Conservation (phyloP, 2,888 invertebrate species). For the Gastrophysa polygoni region DNA sequence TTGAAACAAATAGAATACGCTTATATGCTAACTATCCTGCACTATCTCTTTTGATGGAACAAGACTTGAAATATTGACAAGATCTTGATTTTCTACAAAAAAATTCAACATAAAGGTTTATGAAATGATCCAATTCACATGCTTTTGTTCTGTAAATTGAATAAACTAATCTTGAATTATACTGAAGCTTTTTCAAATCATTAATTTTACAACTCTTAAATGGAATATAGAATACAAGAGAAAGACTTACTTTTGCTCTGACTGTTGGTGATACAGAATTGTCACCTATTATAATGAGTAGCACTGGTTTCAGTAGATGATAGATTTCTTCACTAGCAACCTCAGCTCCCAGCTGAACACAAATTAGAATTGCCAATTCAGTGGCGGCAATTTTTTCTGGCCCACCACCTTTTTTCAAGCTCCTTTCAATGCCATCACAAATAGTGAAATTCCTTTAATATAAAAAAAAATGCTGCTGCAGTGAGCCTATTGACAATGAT, state of each 20-base stretch:
- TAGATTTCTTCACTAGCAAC: conserved; percentile 73
- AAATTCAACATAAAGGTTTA: no score
- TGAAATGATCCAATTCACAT: no score
- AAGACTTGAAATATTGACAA: no score
- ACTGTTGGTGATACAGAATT: conserved; percentile 75
- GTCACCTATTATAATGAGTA: conserved; percentile 76
- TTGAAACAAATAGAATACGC: no score
- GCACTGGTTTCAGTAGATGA: conserved; percentile 72
- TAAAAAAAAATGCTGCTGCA: conserved; percentile 10
- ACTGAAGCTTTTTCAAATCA: no score
- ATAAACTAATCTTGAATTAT: neutral
- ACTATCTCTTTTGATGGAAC: no score
- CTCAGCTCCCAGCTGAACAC: conserved; percentile 78
- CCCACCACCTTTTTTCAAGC: conserved; percentile 82
- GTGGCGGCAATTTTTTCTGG: conserved; percentile 85
- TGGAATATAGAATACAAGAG: no score
- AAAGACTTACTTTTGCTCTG: conserved; percentile 70
- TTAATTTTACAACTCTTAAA: neutral
- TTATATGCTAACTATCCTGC: no score
- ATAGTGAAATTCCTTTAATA: conserved; percentile 70
- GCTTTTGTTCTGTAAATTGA: no score
- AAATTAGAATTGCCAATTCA: conserved; percentile 77
- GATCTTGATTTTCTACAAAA: no score
- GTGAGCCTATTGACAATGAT: no score
- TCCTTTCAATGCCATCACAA: conserved; percentile 80